These are phyloP conservation scores for Drosophila nasuta DNA, from an alignment of 1,140 invertebrate species.

Conservation along the genomic window DNA sequence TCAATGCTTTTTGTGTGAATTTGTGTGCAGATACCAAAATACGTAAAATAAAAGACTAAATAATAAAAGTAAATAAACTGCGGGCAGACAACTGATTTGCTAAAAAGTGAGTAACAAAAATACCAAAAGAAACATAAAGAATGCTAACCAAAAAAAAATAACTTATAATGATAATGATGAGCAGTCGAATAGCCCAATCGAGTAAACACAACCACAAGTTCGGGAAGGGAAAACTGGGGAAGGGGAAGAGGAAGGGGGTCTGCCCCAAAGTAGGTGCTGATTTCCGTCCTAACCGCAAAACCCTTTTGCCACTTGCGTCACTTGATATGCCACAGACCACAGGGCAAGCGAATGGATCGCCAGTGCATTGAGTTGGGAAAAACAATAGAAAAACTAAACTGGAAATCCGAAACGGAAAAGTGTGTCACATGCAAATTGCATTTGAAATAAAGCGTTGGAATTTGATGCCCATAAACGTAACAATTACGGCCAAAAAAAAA, in stretches of 20 bases:
- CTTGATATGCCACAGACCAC: conserved; percentile 55
- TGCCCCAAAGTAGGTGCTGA: conserved; percentile 58
- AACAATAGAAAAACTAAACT: conserved; percentile 34
- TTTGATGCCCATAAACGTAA: conserved; percentile 77
- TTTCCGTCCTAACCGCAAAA: conserved; percentile 54
- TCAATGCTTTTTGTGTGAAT: conserved; percentile 72
- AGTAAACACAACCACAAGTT: conserved; percentile 1
- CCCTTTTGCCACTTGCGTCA: conserved; percentile 63
- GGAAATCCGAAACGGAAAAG: conserved; percentile 56
- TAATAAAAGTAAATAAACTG: conserved; percentile 25
- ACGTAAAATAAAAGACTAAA: conserved; percentile 8
- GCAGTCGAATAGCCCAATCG: not conserved
- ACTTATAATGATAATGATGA: conserved; percentile 32
- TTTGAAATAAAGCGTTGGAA: conserved; percentile 59
- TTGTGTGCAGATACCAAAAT: conserved; percentile 33
- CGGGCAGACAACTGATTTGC: conserved; percentile 32
- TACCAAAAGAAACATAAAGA: conserved; percentile 11
- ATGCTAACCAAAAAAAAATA: conserved; percentile 7
- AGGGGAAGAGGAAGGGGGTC: not conserved
- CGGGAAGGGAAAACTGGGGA: not conserved
- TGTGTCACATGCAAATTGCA: conserved; percentile 80
- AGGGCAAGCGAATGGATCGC: not conserved
- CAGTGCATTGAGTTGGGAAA: conserved; percentile 16
- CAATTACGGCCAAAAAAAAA: conserved; percentile 41
- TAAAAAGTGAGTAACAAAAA: conserved; percentile 49